Conservation (phyloP, 2,888 invertebrate species). For the Thalpophila matura region DNA sequence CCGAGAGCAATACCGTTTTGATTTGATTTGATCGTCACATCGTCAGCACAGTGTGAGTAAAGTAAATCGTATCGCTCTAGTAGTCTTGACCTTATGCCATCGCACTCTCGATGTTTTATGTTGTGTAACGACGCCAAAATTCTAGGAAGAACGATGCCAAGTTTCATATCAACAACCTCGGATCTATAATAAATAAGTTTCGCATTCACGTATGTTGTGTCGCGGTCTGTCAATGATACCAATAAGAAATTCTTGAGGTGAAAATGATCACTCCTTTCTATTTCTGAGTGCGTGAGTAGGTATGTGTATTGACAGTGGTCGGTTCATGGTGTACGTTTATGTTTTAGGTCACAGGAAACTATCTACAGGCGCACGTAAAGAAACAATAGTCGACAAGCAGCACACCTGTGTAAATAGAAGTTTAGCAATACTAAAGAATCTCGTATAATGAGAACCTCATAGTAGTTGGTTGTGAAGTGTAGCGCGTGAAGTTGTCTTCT, state of each 20-base stretch:
- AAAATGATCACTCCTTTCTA: conserved; percentile 65
- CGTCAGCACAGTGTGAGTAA: conserved; percentile 70
- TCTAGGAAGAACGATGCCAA: conserved; percentile 82
- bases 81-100: conserved; percentile 87
- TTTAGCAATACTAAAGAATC: conserved; percentile 57
- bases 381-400: conserved; percentile 49
- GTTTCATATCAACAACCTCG: conserved; percentile 72
- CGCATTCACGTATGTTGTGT: conserved; percentile 52
- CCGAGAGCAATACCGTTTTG: conserved; percentile 45
- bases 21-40: conserved; percentile 48
- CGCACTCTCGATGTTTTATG: conserved; percentile 79
- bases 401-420: conserved; percentile 72
- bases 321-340: conserved; percentile 43
- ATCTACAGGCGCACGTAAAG: conserved; percentile 32
- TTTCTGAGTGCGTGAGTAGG: conserved; percentile 44
- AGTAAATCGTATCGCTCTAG: conserved; percentile 78
- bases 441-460: conserved; percentile 76
- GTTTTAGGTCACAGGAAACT: conserved; percentile 64
- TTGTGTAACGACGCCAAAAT: conserved; percentile 89
- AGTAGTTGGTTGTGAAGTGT: conserved; percentile 69
- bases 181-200: conserved; percentile 66
- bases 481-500: conserved; percentile 64
- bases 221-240: conserved; percentile 62
- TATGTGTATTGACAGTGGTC: conserved; percentile 45
- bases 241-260: conserved; percentile 67